These are phyloP conservation scores for Hofmannophila pseudospretella DNA, from an alignment of 2,888 invertebrate genomes.

Conservation along the genomic window DNA sequence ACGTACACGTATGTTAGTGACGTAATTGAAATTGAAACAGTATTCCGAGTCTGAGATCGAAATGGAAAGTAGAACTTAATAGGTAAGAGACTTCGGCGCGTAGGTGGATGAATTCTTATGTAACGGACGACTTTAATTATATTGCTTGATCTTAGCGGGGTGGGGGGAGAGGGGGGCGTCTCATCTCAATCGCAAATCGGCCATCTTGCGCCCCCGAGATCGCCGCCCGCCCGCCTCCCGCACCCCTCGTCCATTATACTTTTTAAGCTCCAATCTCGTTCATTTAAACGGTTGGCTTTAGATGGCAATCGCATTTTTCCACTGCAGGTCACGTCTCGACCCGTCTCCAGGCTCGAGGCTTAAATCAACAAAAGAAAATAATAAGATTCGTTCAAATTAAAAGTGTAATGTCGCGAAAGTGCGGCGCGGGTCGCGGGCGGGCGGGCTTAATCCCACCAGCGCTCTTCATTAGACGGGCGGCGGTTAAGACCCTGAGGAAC, in stretches of 20 bases:
- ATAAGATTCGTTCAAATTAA: conserved; percentile 86
- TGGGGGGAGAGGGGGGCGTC: conserved; percentile 43
- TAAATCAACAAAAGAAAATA: conserved; percentile 84
- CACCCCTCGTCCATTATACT: conserved; percentile 81
- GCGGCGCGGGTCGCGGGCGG: conserved; percentile 38
- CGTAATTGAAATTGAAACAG: too few relatives aligned
- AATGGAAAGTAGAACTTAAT: too few relatives aligned
- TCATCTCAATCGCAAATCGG: conserved; percentile 79
- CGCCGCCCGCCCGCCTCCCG: conserved; percentile 66
- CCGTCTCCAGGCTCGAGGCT: conserved; percentile 78
- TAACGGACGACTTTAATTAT: conserved; percentile 68
- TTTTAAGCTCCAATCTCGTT: conserved; percentile 85
- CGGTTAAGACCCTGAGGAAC: conserved; percentile 47
- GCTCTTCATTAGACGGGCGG: conserved; percentile 67
- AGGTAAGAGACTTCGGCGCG: conserved; percentile 13
- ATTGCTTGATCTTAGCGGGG: conserved; percentile 68
- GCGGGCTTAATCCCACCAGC: conserved; percentile 57
- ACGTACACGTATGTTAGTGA: too few relatives aligned
- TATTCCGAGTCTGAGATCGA: too few relatives aligned
- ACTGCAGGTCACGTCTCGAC: conserved; percentile 82
- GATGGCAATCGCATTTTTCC: conserved; percentile 85
- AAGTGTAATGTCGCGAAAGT: conserved; percentile 81
- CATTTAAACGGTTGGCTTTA: conserved; percentile 85
- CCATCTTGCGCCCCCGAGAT: conserved; percentile 74
- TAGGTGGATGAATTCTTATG: conserved; percentile 37